A percentile compares a stretch with the other conserved stretches of the same genome.
These are phyloP conservation scores for Chlorocebus sabaeus DNA, from an alignment of 2,113 vertebrate species.

Conservation along the genomic window DNA sequence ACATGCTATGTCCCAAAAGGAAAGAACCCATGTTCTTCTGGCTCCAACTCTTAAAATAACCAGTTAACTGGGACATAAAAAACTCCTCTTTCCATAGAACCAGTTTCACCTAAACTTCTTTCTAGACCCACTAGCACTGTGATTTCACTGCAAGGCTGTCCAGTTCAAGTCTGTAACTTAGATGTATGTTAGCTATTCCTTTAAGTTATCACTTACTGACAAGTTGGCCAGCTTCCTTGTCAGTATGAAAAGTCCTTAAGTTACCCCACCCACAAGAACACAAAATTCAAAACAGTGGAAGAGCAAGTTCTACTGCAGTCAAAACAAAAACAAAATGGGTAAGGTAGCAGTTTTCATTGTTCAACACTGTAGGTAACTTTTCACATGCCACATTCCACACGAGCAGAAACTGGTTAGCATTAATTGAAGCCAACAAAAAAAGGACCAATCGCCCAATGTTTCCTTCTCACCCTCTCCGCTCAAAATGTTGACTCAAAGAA, in stretches of 20 bases:
- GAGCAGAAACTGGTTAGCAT: constrained; percentile 49
- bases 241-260: constrained; percentile 39
- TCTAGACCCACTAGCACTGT: neutral
- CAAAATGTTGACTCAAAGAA: constrained; percentile 63
- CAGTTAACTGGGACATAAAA: neutral
- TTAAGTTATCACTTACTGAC: neutral
- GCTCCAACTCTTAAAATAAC: neutral
- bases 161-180: neutral
- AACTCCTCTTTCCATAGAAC: neutral
- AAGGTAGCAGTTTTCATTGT: constrained; percentile 40
- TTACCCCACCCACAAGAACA: constrained; percentile 40
- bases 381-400: constrained; percentile 28
- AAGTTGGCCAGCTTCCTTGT: neutral
- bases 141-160: neutral
- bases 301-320: constrained; percentile 71
- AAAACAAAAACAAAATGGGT: constrained; percentile 55
- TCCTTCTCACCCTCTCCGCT: constrained; percentile 51
- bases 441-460: neutral
- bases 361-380: constrained; percentile 36
- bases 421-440: constrained; percentile 19
- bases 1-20: neutral
- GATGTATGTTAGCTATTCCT: neutral
- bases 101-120: neutral
- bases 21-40: neutral
- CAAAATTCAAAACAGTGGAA: constrained; percentile 57